Evolutionary conservation across 1,140 invertebrate species (phyloP), one percentile per base, ranked within the genome.

Genomic region (Nephotettix cincticeps): DNA sequence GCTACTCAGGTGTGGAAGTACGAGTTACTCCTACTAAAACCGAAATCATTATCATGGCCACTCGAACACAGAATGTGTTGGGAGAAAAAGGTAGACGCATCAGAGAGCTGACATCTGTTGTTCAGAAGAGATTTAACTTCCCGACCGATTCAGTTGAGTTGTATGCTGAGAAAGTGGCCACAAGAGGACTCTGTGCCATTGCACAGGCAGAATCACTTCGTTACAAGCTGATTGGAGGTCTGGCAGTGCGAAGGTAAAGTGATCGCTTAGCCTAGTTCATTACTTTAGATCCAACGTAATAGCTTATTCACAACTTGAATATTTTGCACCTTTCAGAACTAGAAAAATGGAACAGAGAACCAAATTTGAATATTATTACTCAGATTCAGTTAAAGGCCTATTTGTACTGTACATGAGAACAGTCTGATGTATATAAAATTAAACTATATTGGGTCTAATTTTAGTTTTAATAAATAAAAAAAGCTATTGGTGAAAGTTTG

Each of bases 31-130:
- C 95, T 27, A 91, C 92, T 47, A 89, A 91, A 73, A 97, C 94
- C 1, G 96, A 98, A 84, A 99, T 99, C 80, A 99, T 99, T 82
- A 97, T 99, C 78, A 93, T 99, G 88, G 98, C 98, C 32, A 99
- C 98, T 1, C 90, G 97, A 81, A 99, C 95, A 19, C 97, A 99
- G 80, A 97, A 94, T 81, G 97, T 99, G 68, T 85, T 99, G 58
- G 97, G 97, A 72, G 97, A 98, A 80, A 97, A 98, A 78, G 94
- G 94, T 47, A 87, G 93, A 69, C 87, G 96, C 72, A 99, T 99
- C 75, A 87, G 97, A 70, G 98, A 99, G 85, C 84, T 99, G 75
- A 99, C 98, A 0, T 96, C 97, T 56, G 96, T 99, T 61, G 96
- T 99, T 14, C 96, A 99, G 80, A 99, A 99, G 83, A 84, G 98